Conservation (phyloP, 92 coral and sea anemone species). For the Zoanthus gigantus region DNA sequence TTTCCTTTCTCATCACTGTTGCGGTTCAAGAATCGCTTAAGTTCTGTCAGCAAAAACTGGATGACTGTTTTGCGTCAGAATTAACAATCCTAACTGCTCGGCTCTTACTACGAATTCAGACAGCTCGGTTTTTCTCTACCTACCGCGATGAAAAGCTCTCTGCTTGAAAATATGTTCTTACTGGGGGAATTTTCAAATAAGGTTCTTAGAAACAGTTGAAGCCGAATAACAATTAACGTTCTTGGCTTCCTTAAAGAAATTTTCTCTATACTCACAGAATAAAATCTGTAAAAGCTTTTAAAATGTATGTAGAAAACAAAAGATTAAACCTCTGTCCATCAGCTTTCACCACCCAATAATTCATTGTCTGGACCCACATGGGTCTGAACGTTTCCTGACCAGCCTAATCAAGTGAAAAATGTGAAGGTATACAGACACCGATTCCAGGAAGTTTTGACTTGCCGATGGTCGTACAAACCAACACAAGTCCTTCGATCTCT, state of each 20-base stretch:
- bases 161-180: conserved; percentile 10
- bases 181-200: conserved; percentile 14
- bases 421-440: conserved; percentile 10
- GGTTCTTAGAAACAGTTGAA: conserved; percentile 3
- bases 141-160: conserved; percentile 39
- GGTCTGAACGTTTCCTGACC: conserved; percentile 50
- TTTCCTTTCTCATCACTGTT: conserved; percentile 41
- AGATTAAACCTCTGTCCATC: conserved; percentile 15
- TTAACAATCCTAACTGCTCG: background rate
- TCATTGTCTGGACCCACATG: conserved; percentile 39
- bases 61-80: conserved; percentile 23
- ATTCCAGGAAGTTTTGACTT: conserved; percentile 55
- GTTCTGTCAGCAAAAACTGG: conserved; percentile 47
- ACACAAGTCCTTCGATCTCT: conserved; percentile 33
- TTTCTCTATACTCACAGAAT: background rate
- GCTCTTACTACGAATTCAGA: conserved; percentile 23
- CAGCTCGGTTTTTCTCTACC: conserved; percentile 18
- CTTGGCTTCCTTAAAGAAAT: background rate
- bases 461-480: conserved; percentile 20
- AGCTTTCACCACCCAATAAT: conserved; percentile 9
- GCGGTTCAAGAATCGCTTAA: conserved; percentile 48
- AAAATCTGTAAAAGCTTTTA: background rate
- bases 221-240: background rate
- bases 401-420: conserved; percentile 44
- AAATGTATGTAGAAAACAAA: conserved; percentile 15